These are phyloP conservation scores for Bacillus rossius DNA, from an alignment of 1,140 invertebrate genomes.

Conservation along the genomic window DNA sequence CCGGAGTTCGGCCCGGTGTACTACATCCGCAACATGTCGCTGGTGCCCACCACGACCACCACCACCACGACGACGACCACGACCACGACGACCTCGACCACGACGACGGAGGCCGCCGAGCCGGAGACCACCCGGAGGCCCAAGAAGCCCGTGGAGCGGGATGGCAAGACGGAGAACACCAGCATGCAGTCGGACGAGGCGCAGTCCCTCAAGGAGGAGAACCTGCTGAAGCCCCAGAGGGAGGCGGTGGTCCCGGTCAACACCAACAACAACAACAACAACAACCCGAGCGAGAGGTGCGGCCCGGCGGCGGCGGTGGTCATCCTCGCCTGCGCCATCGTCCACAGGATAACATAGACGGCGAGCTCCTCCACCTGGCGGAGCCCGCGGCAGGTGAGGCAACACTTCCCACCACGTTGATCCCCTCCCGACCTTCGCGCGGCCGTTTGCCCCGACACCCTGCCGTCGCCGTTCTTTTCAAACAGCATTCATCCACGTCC, in stretches of 20 bases:
- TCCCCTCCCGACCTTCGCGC: too few species aligned
- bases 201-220: constrained; percentile 8
- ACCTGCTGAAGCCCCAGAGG: background rate
- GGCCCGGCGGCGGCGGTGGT: background rate
- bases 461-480: too few species aligned
- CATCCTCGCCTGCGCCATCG: background rate
- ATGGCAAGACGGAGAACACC: background rate
- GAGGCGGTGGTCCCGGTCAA: too few species aligned
- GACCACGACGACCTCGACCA: constrained; percentile 7
- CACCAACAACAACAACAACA: too few species aligned
- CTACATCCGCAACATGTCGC: constrained; percentile 62
- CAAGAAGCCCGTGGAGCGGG: background rate
- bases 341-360: constrained; percentile 2
- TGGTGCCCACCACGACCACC: constrained; percentile 69
- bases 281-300: too few species aligned
- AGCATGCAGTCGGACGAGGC: constrained; percentile 7
- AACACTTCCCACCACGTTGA: too few species aligned
- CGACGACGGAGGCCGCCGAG: background rate
- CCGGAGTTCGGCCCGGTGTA: constrained; percentile 64
- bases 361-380: too few species aligned
- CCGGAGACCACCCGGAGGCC: background rate
- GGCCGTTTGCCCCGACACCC: too few species aligned
- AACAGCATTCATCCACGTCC: too few species aligned
- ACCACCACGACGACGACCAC: constrained; percentile 65
- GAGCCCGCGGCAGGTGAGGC: too few species aligned